A percentile compares a stretch with the other conserved stretches of the same genome.
Conservation (phyloP, 2,113 vertebrate genomes). For the Sceloporus tristichus region DNA sequence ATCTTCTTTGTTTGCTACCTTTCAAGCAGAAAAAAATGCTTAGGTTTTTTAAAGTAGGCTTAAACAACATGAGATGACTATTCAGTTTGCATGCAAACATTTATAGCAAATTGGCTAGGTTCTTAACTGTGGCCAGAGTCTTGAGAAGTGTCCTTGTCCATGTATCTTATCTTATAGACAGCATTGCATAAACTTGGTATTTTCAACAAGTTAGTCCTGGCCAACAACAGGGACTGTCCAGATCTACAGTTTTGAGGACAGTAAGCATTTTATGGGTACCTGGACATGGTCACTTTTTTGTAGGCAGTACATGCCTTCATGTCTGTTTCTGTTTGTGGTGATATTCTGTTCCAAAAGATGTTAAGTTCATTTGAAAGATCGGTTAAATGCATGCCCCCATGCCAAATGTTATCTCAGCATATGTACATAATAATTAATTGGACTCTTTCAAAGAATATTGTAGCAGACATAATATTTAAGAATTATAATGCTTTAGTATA, state of each 20-base stretch:
- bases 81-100: neutral
- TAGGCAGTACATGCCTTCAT: neutral
- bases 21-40: neutral
- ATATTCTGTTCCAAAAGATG: neutral
- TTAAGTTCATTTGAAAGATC: constrained; percentile 5
- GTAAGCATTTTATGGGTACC: neutral
- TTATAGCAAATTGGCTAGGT: neutral
- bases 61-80: too few relatives aligned
- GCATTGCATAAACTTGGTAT: neutral
- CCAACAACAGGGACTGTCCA: neutral
- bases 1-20: neutral
- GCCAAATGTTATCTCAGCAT: neutral
- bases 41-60: neutral
- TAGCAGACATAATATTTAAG: neutral
- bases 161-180: neutral
- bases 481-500: neutral
- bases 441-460: neutral
- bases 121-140: neutral
- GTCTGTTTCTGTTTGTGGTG: neutral
- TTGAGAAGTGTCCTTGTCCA: neutral
- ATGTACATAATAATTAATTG: neutral
- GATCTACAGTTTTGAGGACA: too few relatives aligned
- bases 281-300: neutral
- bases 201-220: neutral
- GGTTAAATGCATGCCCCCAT: neutral